Base-by-base conservation (phyloP, 2,113 vertebrate genomes). In the Podilymbus podiceps region DNA sequence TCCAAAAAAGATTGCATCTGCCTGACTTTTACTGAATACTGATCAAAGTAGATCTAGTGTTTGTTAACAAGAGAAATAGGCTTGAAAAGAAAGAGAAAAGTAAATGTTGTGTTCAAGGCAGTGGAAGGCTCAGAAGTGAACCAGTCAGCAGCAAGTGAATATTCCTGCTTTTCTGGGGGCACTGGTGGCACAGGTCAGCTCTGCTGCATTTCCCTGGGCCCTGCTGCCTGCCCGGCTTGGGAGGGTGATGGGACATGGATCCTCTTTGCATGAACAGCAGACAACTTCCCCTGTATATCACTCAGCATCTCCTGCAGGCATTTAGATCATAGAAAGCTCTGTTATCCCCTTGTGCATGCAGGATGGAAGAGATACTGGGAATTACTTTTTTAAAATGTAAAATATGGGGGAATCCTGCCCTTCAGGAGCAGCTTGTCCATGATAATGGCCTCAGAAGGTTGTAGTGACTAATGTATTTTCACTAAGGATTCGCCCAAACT, bases 11-110 rank as follows among this genome's bases (percentile, higher is more conserved):
- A 89, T 84, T 52, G 12, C n/a, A 87, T 63, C 62, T 59, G 56
- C n/a, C 75, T 0, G 5, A 18, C 18, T 88, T 97, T 71, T 87
- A 67, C 35, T 80, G 82, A 89, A 81, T 77, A 86, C 78, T 88
- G 92, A 85, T 92, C 75, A 94, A 94, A 77, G 68, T 44, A 52
- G 17, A 50, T 16, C 73, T 76, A 80, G 64, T 38, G 30, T 76
- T 93, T 91, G 49, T 47, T 90, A 96, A 81, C 44, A 22, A 28
- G 85, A 77, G 67, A 91, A 53, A 96, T 28, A 25, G 24, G 53
- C 60, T 93, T 31, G 89, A 93, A 91, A 93, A 55, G 50, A 72
- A 44, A 87, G 40, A 63, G 44, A 91, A 93, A 87, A 49, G 4
- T 30, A 49, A 87, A 94, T 73, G 53, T 18, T 74, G 42, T 55